These are phyloP conservation scores for Lasioglossum zephyrum DNA, from an alignment of 2,888 invertebrate genomes.

Conservation along the genomic window DNA sequence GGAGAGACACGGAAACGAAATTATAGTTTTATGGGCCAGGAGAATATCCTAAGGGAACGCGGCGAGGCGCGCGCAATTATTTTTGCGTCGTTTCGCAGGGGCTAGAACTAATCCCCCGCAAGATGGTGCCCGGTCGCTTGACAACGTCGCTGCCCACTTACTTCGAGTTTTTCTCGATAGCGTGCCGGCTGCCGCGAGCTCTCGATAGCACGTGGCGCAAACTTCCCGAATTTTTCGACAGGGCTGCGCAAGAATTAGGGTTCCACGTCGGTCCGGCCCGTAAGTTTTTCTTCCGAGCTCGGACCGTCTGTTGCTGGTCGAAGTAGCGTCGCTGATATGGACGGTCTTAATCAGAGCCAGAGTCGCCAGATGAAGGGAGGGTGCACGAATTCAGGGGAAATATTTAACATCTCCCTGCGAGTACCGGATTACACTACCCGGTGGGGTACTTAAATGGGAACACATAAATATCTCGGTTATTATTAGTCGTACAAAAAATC, in stretches of 20 bases:
- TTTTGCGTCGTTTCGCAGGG: constrained; percentile 30
- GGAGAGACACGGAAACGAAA: constrained; percentile 24
- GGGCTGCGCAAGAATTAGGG: constrained; percentile 41
- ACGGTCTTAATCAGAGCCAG: constrained; percentile 56
- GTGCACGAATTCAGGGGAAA: too few relatives aligned
- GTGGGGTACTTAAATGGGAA: too few relatives aligned
- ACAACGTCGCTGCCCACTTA: constrained; percentile 32
- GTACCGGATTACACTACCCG: too few relatives aligned
- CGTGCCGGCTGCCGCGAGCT: constrained; percentile 8
- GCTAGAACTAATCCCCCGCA: constrained; percentile 47
- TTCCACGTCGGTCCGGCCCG: not conserved
- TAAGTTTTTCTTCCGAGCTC: constrained; percentile 53
- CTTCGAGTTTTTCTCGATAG: not conserved
- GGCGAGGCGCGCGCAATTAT: constrained; percentile 38
- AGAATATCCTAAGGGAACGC: constrained; percentile 25
- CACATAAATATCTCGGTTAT: too few relatives aligned
- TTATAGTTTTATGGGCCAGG: constrained; percentile 53
- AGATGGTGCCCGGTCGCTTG: constrained; percentile 45
- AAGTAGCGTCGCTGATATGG: constrained; percentile 51
- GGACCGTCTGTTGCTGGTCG: constrained; percentile 52
- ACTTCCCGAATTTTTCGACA: constrained; percentile 58
- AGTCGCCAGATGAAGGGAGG: not conserved
- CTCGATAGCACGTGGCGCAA: constrained; percentile 58
- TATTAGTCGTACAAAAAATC: too few relatives aligned
- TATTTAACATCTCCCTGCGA: too few relatives aligned